phyloP scores from a whole-genome alignment of 2,888 invertebrate genomes.

The Autographa pulchrina region DNA sequence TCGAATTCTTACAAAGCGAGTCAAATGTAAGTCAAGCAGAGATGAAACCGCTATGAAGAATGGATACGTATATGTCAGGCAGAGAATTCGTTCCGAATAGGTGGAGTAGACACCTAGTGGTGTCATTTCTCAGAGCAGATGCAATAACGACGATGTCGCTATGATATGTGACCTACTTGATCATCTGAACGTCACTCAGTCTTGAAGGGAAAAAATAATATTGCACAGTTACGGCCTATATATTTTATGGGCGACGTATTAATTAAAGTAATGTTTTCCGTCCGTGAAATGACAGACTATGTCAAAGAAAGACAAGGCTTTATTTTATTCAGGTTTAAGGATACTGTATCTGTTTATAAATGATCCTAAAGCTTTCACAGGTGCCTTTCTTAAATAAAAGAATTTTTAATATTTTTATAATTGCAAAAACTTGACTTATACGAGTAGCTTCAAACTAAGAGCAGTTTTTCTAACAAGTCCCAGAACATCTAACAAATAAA shows the following conservation, averaged over 20 bases:
- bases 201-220: constrained; percentile 51
- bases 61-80: constrained; percentile 73
- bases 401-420: background rate
- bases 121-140: constrained; percentile 73
- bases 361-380: background rate
- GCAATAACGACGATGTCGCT: constrained; percentile 81
- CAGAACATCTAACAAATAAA: constrained; percentile 6
- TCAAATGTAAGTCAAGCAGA: constrained; percentile 17
- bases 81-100: constrained; percentile 70
- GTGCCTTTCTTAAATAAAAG: background rate
- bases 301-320: background rate
- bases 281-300: background rate
- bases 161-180: constrained; percentile 79
- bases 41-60: constrained; percentile 62
- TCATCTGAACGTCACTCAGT: constrained; percentile 62
- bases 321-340: background rate
- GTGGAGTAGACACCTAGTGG: constrained; percentile 57
- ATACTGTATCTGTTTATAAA: background rate
- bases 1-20: constrained; percentile 2
- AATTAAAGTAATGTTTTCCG: constrained; percentile 39
- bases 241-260: constrained; percentile 34
- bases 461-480: background rate
- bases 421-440: background rate
- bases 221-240: constrained; percentile 25
- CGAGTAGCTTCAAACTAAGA: too few relatives aligned